Evolutionary conservation across 2,113 vertebrate species (phyloP).

Genomic region (Climacteris rufus): DNA sequence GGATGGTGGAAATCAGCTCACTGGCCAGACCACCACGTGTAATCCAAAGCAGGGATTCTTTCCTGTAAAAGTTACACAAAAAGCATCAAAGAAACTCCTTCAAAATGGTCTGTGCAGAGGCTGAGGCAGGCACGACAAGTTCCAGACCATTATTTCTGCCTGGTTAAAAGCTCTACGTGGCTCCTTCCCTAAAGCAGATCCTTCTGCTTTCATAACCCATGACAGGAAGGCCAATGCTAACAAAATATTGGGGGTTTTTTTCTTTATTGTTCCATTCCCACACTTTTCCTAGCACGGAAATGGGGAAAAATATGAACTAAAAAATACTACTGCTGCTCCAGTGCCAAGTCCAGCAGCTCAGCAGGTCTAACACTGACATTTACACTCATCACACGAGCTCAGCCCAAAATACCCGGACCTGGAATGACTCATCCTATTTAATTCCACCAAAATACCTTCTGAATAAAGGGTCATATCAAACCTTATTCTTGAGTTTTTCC

Average conservation of each 20-base stretch:
- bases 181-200: not conserved
- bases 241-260: not conserved
- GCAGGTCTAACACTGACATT: fast-evolving
- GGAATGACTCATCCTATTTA: not conserved
- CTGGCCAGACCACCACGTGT: not conserved
- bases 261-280: not conserved
- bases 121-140: not conserved
- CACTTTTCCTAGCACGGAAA: not conserved
- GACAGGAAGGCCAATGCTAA: not conserved
- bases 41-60: not conserved
- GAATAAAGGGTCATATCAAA: not conserved
- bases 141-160: not conserved
- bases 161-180: not conserved
- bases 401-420: not conserved
- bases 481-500: not conserved
- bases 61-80: not conserved
- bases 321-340: not conserved
- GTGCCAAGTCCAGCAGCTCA: not conserved
- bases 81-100: not conserved
- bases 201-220: not conserved
- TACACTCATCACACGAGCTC: fast-evolving
- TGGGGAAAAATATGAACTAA: not conserved
- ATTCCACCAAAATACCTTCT: not conserved
- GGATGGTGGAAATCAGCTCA: not conserved
- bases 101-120: not conserved